Evolutionary conservation across 2,888 invertebrate species (phyloP), one percentile per base, ranked within the genome.

Genomic region (Coenonympha glycerion): DNA sequence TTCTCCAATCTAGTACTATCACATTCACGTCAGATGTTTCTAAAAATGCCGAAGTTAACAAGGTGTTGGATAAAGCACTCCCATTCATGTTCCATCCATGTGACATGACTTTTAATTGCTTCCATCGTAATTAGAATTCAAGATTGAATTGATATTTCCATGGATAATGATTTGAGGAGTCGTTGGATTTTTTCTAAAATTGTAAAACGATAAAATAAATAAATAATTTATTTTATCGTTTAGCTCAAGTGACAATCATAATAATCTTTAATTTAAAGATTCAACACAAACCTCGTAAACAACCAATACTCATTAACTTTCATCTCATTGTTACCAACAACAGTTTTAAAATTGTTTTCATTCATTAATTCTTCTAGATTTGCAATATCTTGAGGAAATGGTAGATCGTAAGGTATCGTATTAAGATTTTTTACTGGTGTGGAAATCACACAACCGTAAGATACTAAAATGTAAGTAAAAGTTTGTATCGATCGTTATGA

Each of bases 71-170:
- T 1, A 41, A 30, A 3, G 65, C 62, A 44, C 57, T 57, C 1
- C 67, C 68, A 31, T 63, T 58, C 49, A 57, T 65, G 42, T 61
- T 68, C 76, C 75, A 76, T 5, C 76, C 76, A 47, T 77, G 77
- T 6, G 66, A 66, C 13, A 73, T 59, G 3, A 76, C 65, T 19
- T 66, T 69, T 1, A 68, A 42, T 66, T 65, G 16, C 47, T 59
- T 2, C 60, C 55, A 6, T 52, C 50, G 56, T 67, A 78, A 53
- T 71, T 66, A 0, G 77, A 78, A 47, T 50, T 61, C 41, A 59
- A 52, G 6, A 77, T 53, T 6, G 68, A 62, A 37, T 64, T 64
- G 4, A 49, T 59, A 45, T 75, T 62, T 5, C 66, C 68, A 3
- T 67, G 44, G 2, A 58, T 52, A 3, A 78, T 61, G 1, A 66